phyloP scores from a whole-genome alignment of 2,113 vertebrate genomes.

The Ophiodon elongatus region DNA sequence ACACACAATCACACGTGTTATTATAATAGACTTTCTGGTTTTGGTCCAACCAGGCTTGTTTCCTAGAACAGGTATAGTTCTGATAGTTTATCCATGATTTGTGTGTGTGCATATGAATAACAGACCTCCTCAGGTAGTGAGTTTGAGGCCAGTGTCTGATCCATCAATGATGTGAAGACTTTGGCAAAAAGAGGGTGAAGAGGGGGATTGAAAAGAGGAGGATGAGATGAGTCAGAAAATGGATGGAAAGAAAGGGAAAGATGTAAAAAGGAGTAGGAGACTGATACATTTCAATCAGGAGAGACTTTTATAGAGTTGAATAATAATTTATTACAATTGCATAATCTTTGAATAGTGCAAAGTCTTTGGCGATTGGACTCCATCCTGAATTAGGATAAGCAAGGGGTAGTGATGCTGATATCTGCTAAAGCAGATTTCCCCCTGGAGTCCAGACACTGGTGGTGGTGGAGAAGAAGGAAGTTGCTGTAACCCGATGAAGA shows the following conservation, averaged over 20 bases:
- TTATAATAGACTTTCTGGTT: constrained; percentile 42
- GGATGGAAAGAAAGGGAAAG: background rate
- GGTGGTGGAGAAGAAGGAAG: no score
- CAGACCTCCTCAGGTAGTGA: constrained; percentile 18
- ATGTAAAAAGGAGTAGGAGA: background rate
- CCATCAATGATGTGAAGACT: constrained; percentile 26
- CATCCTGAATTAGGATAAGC: no score
- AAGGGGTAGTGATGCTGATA: no score
- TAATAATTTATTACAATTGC: no score
- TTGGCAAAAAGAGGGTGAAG: background rate
- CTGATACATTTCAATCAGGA: no score
- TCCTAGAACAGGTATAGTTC: constrained; percentile 50
- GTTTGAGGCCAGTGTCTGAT: constrained; percentile 12
- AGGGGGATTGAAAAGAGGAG: background rate
- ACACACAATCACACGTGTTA: background rate
- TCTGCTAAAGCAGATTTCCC: no score
- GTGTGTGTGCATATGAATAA: constrained; percentile 6
- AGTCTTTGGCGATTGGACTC: no score
- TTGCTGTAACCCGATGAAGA: no score
- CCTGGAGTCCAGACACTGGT: no score
- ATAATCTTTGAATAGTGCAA: no score
- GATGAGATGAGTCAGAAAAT: background rate
- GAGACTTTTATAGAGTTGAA: no score
- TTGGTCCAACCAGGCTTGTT: constrained; percentile 35
- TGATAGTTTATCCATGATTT: constrained; percentile 48